These are phyloP conservation scores for Fratercula arctica DNA, from an alignment of 2,797 vertebrate genomes.

Conservation along the genomic window DNA sequence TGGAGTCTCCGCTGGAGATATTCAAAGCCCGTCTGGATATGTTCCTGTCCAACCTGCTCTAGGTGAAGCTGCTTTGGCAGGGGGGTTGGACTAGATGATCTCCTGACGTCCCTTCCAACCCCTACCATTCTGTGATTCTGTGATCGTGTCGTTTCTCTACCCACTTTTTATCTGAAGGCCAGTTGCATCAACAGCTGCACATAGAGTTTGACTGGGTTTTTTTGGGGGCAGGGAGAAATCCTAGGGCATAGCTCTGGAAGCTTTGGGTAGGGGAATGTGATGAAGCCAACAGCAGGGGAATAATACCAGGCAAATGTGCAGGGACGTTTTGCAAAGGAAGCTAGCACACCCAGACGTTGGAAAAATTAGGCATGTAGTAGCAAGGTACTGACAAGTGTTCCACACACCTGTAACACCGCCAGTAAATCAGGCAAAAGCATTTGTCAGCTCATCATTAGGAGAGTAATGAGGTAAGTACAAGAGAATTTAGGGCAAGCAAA, in stretches of 20 bases:
- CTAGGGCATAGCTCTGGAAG: background rate
- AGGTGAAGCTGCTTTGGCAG: background rate
- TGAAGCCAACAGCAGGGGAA: background rate
- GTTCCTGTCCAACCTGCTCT: background rate
- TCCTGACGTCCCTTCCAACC: background rate
- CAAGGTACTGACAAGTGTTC: conserved; percentile 60
- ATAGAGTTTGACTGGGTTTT: background rate
- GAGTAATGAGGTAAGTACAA: conserved; percentile 57
- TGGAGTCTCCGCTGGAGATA: background rate
- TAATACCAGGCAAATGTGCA: background rate
- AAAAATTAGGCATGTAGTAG: conserved; percentile 64
- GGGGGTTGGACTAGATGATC: background rate
- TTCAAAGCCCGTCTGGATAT: background rate
- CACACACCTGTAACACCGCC: conserved; percentile 57
- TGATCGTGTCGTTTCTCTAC: background rate
- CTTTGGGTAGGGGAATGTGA: background rate
- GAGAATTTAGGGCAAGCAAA: conserved; percentile 57
- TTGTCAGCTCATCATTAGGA: conserved; percentile 56
- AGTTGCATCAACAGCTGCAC: background rate
- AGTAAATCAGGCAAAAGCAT: conserved; percentile 54
- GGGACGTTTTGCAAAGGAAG: conserved; percentile 15
- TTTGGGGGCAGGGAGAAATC: background rate
- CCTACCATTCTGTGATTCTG: background rate
- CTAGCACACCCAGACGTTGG: conserved; percentile 7
- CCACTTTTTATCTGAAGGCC: background rate